A percentile compares a stretch with the other conserved stretches of the same genome.
Evolutionary conservation across 2,113 vertebrate genomes (phyloP).

Genomic region (Malurus melanocephalus): DNA sequence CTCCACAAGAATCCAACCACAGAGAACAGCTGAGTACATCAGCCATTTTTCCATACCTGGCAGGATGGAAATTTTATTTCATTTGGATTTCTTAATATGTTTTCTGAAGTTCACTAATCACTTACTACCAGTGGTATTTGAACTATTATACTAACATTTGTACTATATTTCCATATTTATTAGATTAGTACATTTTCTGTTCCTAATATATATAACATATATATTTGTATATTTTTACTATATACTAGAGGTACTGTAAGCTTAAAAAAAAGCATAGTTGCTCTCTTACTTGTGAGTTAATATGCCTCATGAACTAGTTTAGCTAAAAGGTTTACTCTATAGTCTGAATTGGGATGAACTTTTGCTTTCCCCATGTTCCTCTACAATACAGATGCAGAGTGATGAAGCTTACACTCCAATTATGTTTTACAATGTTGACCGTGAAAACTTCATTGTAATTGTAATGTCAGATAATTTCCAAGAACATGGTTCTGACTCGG

Average conservation of each 20-base stretch:
- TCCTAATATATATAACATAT: background rate
- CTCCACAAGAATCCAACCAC: background rate
- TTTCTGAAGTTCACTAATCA: background rate
- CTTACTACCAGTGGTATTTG: background rate
- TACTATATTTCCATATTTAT: background rate
- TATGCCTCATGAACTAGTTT: background rate
- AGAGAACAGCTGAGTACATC: background rate
- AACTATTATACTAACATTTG: background rate
- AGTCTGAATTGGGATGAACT: background rate
- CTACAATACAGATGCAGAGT: background rate
- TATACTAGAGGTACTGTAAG: background rate
- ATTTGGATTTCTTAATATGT: background rate
- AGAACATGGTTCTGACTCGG: background rate
- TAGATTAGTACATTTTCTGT: background rate
- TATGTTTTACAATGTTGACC: slow-evolving; percentile 25
- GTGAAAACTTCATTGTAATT: slow-evolving; percentile 35
- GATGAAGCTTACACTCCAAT: slow-evolving; percentile 7
- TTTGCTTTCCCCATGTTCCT: background rate
- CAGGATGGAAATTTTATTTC: background rate
- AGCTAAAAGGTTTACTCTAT: background rate
- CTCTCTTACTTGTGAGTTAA: background rate
- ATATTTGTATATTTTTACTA: background rate
- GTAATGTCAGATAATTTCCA: slow-evolving; percentile 30
- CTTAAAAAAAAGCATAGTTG: background rate
- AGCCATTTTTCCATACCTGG: background rate